phyloP scores from a whole-genome alignment of 37 sponge, comb jelly and placozoan genomes.

The Amphimedon queenslandica region DNA sequence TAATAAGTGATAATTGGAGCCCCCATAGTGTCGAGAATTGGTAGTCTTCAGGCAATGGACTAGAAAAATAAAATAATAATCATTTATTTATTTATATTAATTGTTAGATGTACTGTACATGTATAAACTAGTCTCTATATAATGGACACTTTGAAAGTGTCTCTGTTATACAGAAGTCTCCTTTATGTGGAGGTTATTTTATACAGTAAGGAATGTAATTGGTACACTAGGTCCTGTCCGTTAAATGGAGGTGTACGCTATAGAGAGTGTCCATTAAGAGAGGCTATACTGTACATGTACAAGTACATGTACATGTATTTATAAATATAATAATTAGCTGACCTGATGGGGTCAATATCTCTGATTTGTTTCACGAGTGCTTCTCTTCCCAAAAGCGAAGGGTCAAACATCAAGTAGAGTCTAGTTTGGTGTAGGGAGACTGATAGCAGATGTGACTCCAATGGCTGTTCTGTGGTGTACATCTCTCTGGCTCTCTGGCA shows the following conservation, averaged over 20 bases:
- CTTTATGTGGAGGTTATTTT: too few species aligned
- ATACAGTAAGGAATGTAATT: too few species aligned
- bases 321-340: not conserved
- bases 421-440: slow-evolving; percentile 41
- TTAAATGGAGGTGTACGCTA: too few species aligned
- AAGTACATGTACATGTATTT: not conserved
- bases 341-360: slow-evolving; percentile 67
- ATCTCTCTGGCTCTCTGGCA: slow-evolving; percentile 46
- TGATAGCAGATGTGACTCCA: slow-evolving; percentile 35
- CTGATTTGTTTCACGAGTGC: slow-evolving; percentile 39
- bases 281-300: too few species aligned
- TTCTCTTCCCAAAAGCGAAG: slow-evolving; percentile 58
- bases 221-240: too few species aligned
- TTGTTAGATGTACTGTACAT: too few species aligned
- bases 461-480: slow-evolving; percentile 25
- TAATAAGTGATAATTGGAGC: slow-evolving; percentile 32
- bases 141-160: too few species aligned
- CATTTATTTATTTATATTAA: too few species aligned
- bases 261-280: too few species aligned
- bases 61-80: too few species aligned
- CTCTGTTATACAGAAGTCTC: too few species aligned
- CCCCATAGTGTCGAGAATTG: slow-evolving; percentile 83
- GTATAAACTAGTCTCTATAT: too few species aligned
- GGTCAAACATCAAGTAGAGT: slow-evolving; percentile 61
- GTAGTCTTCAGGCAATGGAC: slow-evolving; percentile 62